phyloP scores from a whole-genome alignment of 2,113 vertebrate genomes.

The Martes martes region DNA sequence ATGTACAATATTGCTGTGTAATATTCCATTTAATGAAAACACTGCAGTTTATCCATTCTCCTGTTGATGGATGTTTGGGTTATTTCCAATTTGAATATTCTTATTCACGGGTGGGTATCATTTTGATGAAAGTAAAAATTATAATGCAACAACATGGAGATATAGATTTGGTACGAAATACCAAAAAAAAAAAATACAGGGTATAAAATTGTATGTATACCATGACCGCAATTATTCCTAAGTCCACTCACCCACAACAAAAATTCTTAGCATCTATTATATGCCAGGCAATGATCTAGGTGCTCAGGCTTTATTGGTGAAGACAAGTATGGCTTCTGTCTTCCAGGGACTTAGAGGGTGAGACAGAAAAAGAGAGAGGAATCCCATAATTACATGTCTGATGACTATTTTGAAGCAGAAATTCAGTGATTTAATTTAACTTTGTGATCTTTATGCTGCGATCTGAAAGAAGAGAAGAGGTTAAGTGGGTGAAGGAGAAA shows the following conservation, averaged over 20 bases:
- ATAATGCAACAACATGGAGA: neutral
- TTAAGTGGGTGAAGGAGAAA: neutral
- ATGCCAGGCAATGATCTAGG: neutral
- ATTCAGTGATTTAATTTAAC: neutral
- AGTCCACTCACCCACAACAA: neutral
- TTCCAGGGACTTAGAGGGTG: neutral
- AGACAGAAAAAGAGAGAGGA: neutral
- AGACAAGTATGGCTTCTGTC: neutral
- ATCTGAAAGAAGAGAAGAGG: neutral
- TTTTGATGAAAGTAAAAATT: slow-evolving; percentile 23
- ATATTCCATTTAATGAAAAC: neutral
- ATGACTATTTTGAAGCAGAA: neutral
- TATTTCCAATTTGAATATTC: neutral
- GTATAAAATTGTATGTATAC: neutral
- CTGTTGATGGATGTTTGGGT: neutral
- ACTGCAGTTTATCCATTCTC: neutral
- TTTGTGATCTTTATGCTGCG: neutral
- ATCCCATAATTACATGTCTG: neutral
- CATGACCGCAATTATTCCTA: neutral
- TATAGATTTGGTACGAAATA: neutral
- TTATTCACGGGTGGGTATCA: neutral
- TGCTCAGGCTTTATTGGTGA: neutral
- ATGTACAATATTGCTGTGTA: neutral
- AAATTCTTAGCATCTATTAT: neutral
- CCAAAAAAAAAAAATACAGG: neutral